Conservation (phyloP, 2,113 vertebrate genomes). For the Ptilorrhoa leucosticta region DNA sequence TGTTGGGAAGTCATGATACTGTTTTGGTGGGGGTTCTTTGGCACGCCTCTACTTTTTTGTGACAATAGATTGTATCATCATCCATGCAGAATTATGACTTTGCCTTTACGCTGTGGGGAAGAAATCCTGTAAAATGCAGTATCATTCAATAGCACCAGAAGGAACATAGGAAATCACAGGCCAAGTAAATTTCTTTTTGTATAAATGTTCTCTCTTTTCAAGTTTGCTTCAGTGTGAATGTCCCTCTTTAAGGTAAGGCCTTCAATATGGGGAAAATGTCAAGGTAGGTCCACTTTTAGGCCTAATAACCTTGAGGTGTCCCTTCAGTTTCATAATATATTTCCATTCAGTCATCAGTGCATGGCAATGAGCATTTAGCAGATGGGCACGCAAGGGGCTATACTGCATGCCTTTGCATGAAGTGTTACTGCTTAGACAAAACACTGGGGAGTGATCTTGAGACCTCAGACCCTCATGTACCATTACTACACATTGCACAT, state of each 20-base stretch:
- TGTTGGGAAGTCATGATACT: conserved; percentile 48
- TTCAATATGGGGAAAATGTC: conserved; percentile 74
- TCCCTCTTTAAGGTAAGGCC: conserved; percentile 83
- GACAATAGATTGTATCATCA: background rate
- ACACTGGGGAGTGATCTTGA: conserved; percentile 56
- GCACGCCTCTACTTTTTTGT: conserved; percentile 13
- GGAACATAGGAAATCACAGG: conserved; percentile 61
- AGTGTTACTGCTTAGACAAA: conserved; percentile 68
- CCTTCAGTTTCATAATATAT: conserved; percentile 73
- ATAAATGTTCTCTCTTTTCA: conserved; percentile 82
- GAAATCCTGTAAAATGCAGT: conserved; percentile 46
- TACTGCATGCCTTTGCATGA: conserved; percentile 78
- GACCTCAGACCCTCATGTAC: conserved; percentile 36
- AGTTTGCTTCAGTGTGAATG: conserved; percentile 84
- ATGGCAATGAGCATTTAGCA: conserved; percentile 71
- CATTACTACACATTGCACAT: conserved; percentile 48
- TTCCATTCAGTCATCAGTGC: conserved; percentile 78
- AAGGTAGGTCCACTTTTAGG: conserved; percentile 81
- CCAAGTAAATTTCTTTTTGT: conserved; percentile 81
- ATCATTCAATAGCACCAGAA: conserved; percentile 57
- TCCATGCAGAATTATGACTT: conserved; percentile 39
- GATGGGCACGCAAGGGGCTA: conserved; percentile 49
- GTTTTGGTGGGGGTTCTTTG: conserved; percentile 8
- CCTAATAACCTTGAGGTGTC: conserved; percentile 70
- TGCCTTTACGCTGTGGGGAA: conserved; percentile 31